Evolutionary conservation across 2,888 invertebrate species (phyloP).

Genomic region (Drosophila villosipedis): DNA sequence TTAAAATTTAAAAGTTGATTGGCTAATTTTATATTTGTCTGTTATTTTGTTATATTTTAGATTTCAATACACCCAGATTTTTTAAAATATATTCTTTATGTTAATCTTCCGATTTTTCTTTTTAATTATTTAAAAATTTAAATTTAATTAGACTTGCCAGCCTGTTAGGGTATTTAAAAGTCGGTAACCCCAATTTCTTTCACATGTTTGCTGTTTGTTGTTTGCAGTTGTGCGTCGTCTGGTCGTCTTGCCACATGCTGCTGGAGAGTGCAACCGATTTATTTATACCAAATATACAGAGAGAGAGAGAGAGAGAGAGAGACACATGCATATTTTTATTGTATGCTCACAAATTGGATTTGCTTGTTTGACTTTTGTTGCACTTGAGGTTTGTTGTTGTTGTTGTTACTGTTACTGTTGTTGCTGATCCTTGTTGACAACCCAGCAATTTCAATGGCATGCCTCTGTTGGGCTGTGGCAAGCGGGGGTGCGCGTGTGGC

Average conservation of each 20-base stretch:
- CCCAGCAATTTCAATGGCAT: constrained; percentile 52
- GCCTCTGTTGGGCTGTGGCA: constrained; percentile 1
- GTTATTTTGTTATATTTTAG: no score
- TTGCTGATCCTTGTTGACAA: constrained; percentile 46
- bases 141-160: background rate
- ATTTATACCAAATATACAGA: constrained; percentile 55
- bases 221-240: constrained; percentile 25
- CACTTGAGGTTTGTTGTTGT: constrained; percentile 1
- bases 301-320: background rate
- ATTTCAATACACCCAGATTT: no score
- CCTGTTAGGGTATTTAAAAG: background rate
- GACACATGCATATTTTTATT: constrained; percentile 26
- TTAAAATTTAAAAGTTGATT: no score
- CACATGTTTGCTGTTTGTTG: background rate
- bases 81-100: no score
- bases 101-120: no score
- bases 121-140: background rate
- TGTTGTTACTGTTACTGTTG: background rate
- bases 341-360: constrained; percentile 61
- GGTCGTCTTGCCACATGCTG: constrained; percentile 69
- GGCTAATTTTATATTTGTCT: no score
- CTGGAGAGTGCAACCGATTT: constrained; percentile 65
- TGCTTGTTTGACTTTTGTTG: constrained; percentile 56
- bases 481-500: constrained; percentile 39
- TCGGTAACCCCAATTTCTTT: background rate